Conservation (phyloP, 2,113 vertebrate species). For the Thunnus maccoyii region DNA sequence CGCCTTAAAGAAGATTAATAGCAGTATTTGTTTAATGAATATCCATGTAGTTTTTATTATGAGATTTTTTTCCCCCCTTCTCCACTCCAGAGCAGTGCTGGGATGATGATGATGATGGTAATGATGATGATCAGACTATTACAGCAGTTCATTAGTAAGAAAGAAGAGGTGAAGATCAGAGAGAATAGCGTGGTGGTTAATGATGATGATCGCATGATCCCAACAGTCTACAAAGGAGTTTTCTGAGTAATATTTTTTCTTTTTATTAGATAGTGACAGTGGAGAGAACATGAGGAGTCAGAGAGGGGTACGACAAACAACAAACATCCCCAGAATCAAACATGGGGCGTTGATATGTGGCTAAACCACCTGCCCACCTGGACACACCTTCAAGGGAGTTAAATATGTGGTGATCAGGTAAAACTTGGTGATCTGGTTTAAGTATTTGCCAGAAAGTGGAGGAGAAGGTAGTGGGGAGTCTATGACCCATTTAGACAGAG, state of each 20-base stretch:
- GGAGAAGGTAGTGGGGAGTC: too few species aligned
- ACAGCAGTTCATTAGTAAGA: slow-evolving; percentile 26
- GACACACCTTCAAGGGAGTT: not conserved
- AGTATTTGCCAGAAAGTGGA: too few species aligned
- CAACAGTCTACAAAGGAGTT: not conserved
- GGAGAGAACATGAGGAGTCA: not conserved
- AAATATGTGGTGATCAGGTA: too few species aligned
- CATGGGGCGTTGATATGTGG: not conserved
- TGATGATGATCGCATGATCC: slow-evolving; percentile 10
- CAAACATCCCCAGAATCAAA: not conserved
- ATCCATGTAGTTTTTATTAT: not conserved
- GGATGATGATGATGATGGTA: slow-evolving; percentile 18
- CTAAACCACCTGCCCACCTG: not conserved
- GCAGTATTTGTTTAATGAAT: slow-evolving; percentile 2
- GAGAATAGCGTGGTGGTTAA: not conserved
- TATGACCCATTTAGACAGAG: too few species aligned
- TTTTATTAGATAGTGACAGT: not conserved
- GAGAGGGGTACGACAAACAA: not conserved
- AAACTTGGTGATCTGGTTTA: too few species aligned
- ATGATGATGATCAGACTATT: slow-evolving; percentile 37
- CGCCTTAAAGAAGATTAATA: slow-evolving; percentile 38
- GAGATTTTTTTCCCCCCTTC: not conserved
- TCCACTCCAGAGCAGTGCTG: not conserved
- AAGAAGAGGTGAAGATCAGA: slow-evolving; percentile 14
- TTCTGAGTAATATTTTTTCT: not conserved